These are phyloP conservation scores for Axis porcinus DNA, from an alignment of 2,113 vertebrate genomes.

Conservation along the genomic window DNA sequence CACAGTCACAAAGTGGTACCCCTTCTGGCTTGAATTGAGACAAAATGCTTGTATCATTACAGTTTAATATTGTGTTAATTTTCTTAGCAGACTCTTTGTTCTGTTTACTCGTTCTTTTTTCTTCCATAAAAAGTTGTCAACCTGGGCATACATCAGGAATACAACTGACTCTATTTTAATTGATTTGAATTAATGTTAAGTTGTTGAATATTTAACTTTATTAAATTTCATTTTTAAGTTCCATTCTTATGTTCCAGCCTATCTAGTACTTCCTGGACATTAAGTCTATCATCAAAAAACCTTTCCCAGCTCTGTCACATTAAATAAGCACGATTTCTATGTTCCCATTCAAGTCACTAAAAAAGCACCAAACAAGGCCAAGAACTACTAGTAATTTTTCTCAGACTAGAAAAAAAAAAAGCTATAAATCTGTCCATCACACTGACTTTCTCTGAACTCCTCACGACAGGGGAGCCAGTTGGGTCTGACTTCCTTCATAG, in stretches of 20 bases:
- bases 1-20: neutral
- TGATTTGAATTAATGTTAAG: neutral
- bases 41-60: neutral
- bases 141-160: neutral
- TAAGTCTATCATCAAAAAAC: neutral
- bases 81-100: neutral
- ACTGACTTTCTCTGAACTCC: neutral
- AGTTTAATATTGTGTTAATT: neutral
- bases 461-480: neutral
- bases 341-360: neutral
- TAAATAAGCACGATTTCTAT: neutral
- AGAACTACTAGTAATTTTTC: neutral
- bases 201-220: neutral
- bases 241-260: neutral
- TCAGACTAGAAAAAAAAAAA: neutral
- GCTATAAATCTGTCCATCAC: neutral
- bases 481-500: neutral
- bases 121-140: neutral
- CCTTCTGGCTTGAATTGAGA: neutral
- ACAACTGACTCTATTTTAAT: neutral
- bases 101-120: neutral
- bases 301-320: neutral
- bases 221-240: conserved; percentile 10
- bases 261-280: neutral
- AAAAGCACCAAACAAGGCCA: neutral